Percentiles rank a stretch among this genome's conserved stretches.
Evolutionary conservation across 2,113 vertebrate species (phyloP).

Genomic region (Suncus etruscus): DNA sequence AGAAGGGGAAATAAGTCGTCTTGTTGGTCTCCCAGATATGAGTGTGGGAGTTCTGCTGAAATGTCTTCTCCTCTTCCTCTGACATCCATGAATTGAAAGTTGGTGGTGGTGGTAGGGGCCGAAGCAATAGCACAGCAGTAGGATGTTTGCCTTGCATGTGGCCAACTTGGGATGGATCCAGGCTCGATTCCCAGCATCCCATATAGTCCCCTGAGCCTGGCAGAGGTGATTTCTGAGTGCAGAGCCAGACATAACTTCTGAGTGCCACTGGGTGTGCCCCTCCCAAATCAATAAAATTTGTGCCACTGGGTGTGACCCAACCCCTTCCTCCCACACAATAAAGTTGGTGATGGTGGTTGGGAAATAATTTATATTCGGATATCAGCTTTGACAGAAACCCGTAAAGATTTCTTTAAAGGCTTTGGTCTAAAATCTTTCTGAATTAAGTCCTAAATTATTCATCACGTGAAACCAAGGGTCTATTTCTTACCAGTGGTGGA

Average conservation of each 20-base stretch:
- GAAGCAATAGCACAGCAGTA: too few relatives aligned
- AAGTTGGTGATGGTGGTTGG: background rate
- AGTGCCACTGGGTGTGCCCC: too few relatives aligned
- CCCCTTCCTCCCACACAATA: too few relatives aligned
- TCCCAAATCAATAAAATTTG: too few relatives aligned
- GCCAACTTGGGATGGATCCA: too few relatives aligned
- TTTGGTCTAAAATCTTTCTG: conserved; percentile 27
- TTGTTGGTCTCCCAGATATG: background rate
- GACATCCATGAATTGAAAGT: background rate
- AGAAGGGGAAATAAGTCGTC: background rate
- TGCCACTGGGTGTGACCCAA: too few relatives aligned
- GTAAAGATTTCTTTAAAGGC: background rate
- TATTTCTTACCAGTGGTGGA: conserved; percentile 9
- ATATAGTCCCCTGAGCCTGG: too few relatives aligned
- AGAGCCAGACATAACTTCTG: too few relatives aligned
- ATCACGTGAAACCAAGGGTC: background rate
- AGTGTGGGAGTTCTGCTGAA: background rate
- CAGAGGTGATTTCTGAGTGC: too few relatives aligned
- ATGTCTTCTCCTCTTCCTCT: background rate
- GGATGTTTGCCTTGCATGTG: too few relatives aligned
- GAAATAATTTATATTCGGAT: conserved; percentile 10
- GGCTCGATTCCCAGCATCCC: too few relatives aligned
- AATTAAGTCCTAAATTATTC: conserved; percentile 49
- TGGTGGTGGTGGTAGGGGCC: background rate
- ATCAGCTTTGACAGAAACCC: conserved; percentile 28